These are phyloP conservation scores for Pycnonotus jocosus DNA, from an alignment of 2,113 vertebrate species.

Conservation along the genomic window DNA sequence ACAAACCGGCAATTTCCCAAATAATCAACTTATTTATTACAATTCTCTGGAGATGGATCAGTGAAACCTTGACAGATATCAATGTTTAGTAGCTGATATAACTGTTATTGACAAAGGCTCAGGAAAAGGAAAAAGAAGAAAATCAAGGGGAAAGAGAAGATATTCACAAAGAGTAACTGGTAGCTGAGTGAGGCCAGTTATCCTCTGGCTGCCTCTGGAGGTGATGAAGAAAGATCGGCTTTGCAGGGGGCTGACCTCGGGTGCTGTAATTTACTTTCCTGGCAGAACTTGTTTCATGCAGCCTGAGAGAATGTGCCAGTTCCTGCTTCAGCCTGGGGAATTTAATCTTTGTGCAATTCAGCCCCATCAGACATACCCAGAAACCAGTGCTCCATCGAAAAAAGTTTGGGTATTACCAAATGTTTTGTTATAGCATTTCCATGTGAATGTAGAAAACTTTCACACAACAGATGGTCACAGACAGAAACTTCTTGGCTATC, in stretches of 20 bases:
- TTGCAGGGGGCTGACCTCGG: background rate
- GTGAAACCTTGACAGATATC: background rate
- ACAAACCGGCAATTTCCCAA: background rate
- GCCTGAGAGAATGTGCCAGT: background rate
- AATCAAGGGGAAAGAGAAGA: background rate
- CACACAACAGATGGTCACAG: background rate
- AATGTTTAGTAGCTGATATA: background rate
- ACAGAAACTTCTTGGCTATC: background rate
- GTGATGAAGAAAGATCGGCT: rapidly evolving
- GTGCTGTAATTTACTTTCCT: background rate
- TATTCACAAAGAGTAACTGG: background rate
- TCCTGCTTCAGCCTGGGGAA: background rate
- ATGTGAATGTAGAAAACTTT: background rate
- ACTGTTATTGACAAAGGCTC: background rate
- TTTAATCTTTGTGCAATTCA: background rate
- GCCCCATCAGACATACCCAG: background rate
- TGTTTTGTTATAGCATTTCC: background rate
- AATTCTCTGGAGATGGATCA: background rate
- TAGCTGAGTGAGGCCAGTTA: background rate
- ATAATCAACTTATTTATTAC: background rate
- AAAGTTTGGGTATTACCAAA: background rate
- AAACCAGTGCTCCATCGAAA: background rate
- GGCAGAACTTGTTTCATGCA: background rate
- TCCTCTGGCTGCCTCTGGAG: background rate
- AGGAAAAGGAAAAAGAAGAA: background rate